These are phyloP conservation scores for Crypturellus undulatus DNA, from an alignment of 2,113 vertebrate species.

Conservation along the genomic window DNA sequence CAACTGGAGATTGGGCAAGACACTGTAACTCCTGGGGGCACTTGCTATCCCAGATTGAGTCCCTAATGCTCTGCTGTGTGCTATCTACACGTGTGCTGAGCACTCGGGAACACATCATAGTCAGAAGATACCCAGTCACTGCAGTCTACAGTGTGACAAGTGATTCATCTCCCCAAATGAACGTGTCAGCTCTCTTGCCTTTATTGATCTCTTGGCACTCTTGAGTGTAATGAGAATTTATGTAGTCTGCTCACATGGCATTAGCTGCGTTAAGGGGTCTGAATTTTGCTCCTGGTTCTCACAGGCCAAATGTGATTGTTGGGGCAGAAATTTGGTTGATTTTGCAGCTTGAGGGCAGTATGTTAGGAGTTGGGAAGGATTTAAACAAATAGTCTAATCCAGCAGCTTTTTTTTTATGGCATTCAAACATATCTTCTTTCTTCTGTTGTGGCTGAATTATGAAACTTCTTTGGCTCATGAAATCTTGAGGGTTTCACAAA, in stretches of 20 bases:
- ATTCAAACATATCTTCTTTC: background rate
- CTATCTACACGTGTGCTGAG: background rate
- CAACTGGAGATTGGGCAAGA: background rate
- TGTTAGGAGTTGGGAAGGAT: background rate
- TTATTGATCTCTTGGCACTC: background rate
- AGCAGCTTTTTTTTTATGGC: background rate
- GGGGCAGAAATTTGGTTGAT: background rate
- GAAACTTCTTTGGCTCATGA: background rate
- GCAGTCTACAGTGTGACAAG: background rate
- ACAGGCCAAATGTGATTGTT: background rate
- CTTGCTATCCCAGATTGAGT: background rate
- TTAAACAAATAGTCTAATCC: background rate
- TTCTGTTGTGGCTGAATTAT: background rate
- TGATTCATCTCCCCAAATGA: accelerated
- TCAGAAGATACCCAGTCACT: background rate
- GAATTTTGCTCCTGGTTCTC: background rate
- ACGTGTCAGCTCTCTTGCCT: background rate
- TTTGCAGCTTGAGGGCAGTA: background rate
- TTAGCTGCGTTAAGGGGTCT: background rate
- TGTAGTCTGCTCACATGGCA: background rate
- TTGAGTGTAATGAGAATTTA: background rate
- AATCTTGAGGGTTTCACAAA: background rate
- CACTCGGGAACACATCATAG: background rate
- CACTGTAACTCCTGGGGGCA: background rate
- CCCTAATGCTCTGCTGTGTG: background rate